Conservation (phyloP, 2,888 invertebrate genomes). For the Coremacera marginata region DNA sequence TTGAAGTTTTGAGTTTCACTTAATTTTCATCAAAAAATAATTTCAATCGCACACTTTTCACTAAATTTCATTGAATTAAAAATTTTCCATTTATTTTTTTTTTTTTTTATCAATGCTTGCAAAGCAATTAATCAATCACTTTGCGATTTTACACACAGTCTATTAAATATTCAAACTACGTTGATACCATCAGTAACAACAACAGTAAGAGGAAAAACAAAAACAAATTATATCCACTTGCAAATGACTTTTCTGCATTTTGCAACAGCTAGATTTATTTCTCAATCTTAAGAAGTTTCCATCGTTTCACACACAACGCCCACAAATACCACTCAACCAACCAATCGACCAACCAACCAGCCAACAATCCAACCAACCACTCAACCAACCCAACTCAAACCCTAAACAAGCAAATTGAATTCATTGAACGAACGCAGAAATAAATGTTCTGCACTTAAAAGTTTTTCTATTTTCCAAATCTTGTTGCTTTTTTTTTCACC, state of each 20-base stretch:
- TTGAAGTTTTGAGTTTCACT: too few species aligned
- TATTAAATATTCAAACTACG: neutral
- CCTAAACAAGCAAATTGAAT: slow-evolving; percentile 53
- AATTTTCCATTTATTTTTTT: too few species aligned
- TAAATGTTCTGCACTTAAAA: slow-evolving; percentile 41
- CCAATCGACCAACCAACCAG: neutral
- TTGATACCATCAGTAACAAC: neutral
- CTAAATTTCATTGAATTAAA: too few species aligned
- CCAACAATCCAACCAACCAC: neutral
- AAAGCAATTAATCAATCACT: too few species aligned
- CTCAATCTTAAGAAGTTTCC: slow-evolving; percentile 27
- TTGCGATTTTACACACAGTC: too few species aligned
- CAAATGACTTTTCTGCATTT: slow-evolving; percentile 19
- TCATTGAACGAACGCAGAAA: slow-evolving; percentile 46
- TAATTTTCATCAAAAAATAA: too few species aligned
- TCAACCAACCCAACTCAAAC: neutral
- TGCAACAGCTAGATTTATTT: slow-evolving; percentile 28
- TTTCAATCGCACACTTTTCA: too few species aligned
- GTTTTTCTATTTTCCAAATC: slow-evolving; percentile 39
- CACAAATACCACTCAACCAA: neutral
- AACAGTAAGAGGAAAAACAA: neutral
- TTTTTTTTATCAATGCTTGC: too few species aligned
- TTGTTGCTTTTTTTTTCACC: slow-evolving; percentile 13
- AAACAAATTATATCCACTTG: slow-evolving; percentile 21
- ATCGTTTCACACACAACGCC: neutral